Percentiles rank a stretch among this genome's conserved stretches.
Conservation (phyloP, 2,797 vertebrate species). For the Arnoldichthys spilopterus region DNA sequence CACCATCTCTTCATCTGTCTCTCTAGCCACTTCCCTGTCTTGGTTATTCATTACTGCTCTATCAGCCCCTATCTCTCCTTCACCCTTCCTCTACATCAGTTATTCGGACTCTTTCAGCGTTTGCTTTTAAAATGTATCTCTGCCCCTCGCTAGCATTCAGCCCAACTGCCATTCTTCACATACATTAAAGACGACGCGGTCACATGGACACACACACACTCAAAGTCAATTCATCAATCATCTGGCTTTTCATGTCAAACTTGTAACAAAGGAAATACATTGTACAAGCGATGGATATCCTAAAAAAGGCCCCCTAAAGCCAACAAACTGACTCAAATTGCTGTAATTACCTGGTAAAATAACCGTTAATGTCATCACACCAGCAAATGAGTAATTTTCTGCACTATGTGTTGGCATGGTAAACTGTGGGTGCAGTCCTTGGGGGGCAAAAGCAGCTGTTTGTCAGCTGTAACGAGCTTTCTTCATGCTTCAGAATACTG, state of each 20-base stretch:
- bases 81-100: slow-evolving; percentile 38
- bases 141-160: slow-evolving; percentile 33
- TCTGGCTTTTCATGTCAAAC: slow-evolving; percentile 5
- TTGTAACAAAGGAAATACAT: not conserved
- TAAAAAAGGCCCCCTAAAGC: not conserved
- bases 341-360: slow-evolving; percentile 29
- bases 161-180: slow-evolving; percentile 40
- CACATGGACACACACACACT: slow-evolving; percentile 24
- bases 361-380: slow-evolving; percentile 5
- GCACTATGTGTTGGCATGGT: slow-evolving; percentile 18
- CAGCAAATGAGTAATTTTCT: slow-evolving; percentile 22
- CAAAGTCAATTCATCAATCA: slow-evolving; percentile 52
- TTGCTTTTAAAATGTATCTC: slow-evolving; percentile 52
- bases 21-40: not conserved
- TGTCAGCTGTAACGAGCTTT: slow-evolving; percentile 43
- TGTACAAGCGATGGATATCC: not conserved
- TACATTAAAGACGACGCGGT: slow-evolving; percentile 46
- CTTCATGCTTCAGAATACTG: slow-evolving; percentile 37
- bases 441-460: slow-evolving; percentile 41
- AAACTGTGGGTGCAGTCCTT: slow-evolving; percentile 12
- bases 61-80: slow-evolving; percentile 41
- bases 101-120: slow-evolving; percentile 43
- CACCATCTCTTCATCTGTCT: slow-evolving; percentile 18
- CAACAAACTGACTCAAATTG: not conserved
- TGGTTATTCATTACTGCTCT: slow-evolving; percentile 32